These are phyloP conservation scores for Heterodera filipjevi DNA, from an alignment of 2,888 invertebrate species.

Conservation along the genomic window DNA sequence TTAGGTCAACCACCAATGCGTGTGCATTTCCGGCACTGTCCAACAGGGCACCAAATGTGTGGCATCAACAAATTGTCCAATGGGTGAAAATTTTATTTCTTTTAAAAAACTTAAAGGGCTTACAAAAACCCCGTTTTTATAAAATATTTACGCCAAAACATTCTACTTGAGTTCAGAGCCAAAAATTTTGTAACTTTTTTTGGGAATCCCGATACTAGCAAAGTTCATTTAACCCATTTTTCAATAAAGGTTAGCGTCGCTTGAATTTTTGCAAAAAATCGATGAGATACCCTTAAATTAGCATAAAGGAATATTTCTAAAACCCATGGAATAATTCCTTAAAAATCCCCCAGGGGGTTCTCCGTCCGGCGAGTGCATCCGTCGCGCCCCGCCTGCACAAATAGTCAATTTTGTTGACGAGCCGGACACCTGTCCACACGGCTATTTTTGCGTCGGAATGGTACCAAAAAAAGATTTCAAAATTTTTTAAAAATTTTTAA, in stretches of 20 bases:
- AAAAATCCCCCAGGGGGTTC: conserved; percentile 16
- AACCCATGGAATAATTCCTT: neutral
- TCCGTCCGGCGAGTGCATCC: conserved; percentile 18
- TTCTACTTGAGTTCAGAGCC: no score
- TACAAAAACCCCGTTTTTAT: no score
- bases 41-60: conserved; percentile 59
- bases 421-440: conserved; percentile 55
- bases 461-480: no score
- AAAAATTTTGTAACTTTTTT: no score
- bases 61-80: conserved; percentile 62
- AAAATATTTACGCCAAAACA: no score
- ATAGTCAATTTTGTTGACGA: conserved; percentile 46
- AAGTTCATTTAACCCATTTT: no score
- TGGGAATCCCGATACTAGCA: no score
- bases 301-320: no score
- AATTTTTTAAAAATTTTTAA: no score
- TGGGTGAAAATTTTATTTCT: conserved; percentile 46
- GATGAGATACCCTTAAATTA: no score
- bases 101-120: neutral
- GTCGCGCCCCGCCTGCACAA: conserved; percentile 31
- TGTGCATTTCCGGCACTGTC: conserved; percentile 62
- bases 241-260: no score
- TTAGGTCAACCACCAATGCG: conserved; percentile 56
- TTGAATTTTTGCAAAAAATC: no score
- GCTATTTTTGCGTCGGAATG: conserved; percentile 54